Conservation (phyloP, 1,140 invertebrate species). For the Xylocopa sonorina region DNA sequence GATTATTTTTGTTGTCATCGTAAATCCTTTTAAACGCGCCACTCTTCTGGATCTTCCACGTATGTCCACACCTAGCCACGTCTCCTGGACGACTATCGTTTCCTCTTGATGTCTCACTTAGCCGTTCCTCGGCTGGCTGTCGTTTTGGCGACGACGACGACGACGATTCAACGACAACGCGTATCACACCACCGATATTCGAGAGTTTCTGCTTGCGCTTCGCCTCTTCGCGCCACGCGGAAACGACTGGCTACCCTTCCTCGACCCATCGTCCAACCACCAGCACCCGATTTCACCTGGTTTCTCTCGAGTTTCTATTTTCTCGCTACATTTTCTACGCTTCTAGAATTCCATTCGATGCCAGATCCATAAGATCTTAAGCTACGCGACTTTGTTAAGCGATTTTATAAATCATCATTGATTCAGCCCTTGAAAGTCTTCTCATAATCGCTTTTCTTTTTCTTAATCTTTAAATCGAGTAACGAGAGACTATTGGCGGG, state of each 20-base stretch:
- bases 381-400: too few relatives aligned
- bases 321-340: background rate
- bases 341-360: background rate
- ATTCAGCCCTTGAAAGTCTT: too few relatives aligned
- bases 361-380: too few relatives aligned
- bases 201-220: conserved; percentile 4
- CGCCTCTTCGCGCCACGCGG: background rate
- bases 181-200: conserved; percentile 14
- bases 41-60: conserved; percentile 59
- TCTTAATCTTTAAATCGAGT: too few relatives aligned
- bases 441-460: too few relatives aligned
- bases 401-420: too few relatives aligned
- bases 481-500: too few relatives aligned
- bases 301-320: conserved; percentile 38
- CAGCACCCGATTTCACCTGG: conserved; percentile 31
- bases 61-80: conserved; percentile 55
- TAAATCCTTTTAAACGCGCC: conserved; percentile 68
- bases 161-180: background rate
- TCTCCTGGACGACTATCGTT: conserved; percentile 59
- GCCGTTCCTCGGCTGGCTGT: conserved; percentile 52
- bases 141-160: conserved; percentile 49
- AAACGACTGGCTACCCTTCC: conserved; percentile 6
- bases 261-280: background rate
- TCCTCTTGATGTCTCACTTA: conserved; percentile 70
- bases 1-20: conserved; percentile 73